phyloP scores from a whole-genome alignment of 64 coral and sea anemone genomes.

The Montipora cactus region DNA sequence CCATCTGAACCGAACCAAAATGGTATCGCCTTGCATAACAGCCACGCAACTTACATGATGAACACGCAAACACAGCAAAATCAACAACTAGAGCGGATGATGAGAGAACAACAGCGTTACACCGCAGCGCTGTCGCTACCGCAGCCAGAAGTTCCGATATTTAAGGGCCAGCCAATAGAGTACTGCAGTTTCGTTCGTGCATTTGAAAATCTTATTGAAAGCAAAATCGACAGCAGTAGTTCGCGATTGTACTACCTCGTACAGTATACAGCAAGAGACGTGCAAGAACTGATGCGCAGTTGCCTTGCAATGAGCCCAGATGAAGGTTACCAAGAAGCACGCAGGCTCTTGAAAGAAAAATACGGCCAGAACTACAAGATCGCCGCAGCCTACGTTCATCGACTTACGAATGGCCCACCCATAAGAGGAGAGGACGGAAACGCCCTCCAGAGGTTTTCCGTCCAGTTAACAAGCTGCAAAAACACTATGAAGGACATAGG shows the following conservation, averaged over 20 bases:
- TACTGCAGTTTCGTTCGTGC: conserved; percentile 65
- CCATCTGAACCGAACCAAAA: no score
- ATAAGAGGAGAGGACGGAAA: conserved; percentile 32
- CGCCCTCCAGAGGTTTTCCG: conserved; percentile 33
- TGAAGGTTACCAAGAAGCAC: conserved; percentile 51
- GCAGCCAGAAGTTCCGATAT: conserved; percentile 32
- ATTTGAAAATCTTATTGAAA: conserved; percentile 66
- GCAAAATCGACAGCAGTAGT: conserved; percentile 58
- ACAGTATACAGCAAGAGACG: conserved; percentile 34
- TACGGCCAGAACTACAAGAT: conserved; percentile 64
- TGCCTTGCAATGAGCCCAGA: conserved; percentile 57
- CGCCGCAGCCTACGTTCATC: conserved; percentile 33
- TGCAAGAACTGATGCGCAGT: conserved; percentile 37
- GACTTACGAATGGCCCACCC: conserved; percentile 8
- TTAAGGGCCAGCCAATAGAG: background rate
- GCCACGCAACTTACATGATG: background rate
- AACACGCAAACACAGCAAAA: conserved; percentile 4
- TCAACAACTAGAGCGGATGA: conserved; percentile 26
- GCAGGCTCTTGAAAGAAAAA: conserved; percentile 38
- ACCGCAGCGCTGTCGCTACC: background rate
- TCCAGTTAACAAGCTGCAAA: conserved; percentile 14
- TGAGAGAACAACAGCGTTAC: conserved; percentile 1
- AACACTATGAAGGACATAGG: conserved; percentile 49
- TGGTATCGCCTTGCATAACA: background rate
- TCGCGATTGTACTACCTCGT: conserved; percentile 69